Evolutionary conservation across 2,113 vertebrate species (phyloP), one percentile per base, ranked within the genome.

Genomic region (Pelusios castaneus): DNA sequence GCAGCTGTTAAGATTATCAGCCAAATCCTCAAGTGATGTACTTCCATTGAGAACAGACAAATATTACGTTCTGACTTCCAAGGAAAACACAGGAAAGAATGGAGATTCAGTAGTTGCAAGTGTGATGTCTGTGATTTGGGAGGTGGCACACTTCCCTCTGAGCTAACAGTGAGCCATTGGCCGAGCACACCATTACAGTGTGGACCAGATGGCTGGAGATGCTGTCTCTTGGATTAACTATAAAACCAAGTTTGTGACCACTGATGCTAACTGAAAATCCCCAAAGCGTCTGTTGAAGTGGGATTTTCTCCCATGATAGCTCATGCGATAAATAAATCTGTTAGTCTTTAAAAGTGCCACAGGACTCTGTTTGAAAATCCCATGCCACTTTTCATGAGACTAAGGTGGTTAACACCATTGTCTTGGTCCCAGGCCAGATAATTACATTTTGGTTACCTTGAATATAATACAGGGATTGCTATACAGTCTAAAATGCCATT

Each of bases 161-260:
- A 51, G 63, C 22, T 5, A 91, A 5, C 11, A 49, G 5, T 5
- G 5, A 49, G 58, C 1, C 7, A 24, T 19, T 4, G 41, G 0
- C 3, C 55, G 0, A 0, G 47, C 22, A 10, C 31, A 0, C 0
- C 0, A 0, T 43, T 41, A 45, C 22, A 11, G 54, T 52, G 75
- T 80, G n/a, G 41, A 1, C 1, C 29, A 10, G 41, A 14, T 8
- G 8, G 4, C 29, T 56, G 56, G 38, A 49, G 49, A 22, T 10
- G 54, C 0, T 1, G 82, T n/a, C 21, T 17, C 10, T n/a, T 58
- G 10, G 21, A 80, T 82, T n/a, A 84, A 17, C 11, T 0, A 0
- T 63, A 27, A 2, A 21, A 31, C 2, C 9, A 82, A 86, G 43
- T 8, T 56, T 17, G 38, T 80, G 1, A 47, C 5, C 0, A 1